Base-by-base conservation (phyloP, 2,113 vertebrate genomes). In the Zosterops lateralis region DNA sequence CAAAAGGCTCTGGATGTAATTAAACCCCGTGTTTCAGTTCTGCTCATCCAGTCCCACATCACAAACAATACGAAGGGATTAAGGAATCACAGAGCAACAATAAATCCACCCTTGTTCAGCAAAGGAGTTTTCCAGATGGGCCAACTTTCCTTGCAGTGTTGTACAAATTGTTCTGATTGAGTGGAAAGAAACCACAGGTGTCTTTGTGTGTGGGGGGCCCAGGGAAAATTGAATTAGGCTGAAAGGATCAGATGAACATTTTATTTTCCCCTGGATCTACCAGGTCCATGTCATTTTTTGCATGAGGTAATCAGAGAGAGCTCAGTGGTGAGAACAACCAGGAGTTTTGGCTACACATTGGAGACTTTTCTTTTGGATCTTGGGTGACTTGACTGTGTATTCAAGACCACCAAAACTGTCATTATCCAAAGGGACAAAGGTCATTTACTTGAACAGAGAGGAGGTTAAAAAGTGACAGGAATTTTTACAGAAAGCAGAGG, bases 1-100 rank as follows among this genome's bases (percentile, higher is more conserved):
- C 78, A 93, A 91, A 93, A 76, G 34, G 29, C 51, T 56, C 19
- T 84, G 75, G 64, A 87, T 65, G n/a, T 83, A 91, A 92, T 94
- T 90, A 93, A 78, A 77, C 9, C 19, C 50, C 17, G 15, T 56
- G 48, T 89, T 91, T 93, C 84, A 87, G 81, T 85, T 91, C 54
- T 24, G 48, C 62, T 92, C 82, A 79, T 79, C 34, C 60, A 82
- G 64, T 32, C 47, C n/a, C 74, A 93, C 71, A 80, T 73, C 71
- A 82, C 54, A 94, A 94, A 94, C 32, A 91, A 60, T 82, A 34
- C 0, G 0, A 76, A 79, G 28, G 32, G 81, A 94, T 91, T 91
- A 96, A 83, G 75, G 40, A 86, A 70, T 87, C 75, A 83, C 40
- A 89, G 0, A 86, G 72, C 72, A 95, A 87, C 71, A 92, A 83